Evolutionary conservation across 2,113 vertebrate genomes (phyloP).

Genomic region (Tachycineta bicolor): DNA sequence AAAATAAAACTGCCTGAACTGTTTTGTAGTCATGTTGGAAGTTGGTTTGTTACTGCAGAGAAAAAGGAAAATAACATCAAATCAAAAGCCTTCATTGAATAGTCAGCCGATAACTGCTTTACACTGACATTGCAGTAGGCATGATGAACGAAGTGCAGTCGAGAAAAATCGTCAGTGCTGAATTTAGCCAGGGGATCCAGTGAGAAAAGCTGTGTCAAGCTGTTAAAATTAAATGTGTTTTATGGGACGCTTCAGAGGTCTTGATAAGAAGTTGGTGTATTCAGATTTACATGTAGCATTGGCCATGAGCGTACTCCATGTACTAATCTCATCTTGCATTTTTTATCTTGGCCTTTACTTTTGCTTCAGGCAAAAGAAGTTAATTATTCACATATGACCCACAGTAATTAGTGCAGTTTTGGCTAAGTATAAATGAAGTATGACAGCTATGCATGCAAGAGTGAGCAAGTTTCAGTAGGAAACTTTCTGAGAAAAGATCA

Average conservation of each 20-base stretch:
- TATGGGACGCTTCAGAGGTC: neutral
- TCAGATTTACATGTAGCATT: neutral
- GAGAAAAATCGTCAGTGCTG: neutral
- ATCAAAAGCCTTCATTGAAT: neutral
- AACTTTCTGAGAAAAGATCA: conserved; percentile 52
- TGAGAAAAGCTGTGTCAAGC: neutral
- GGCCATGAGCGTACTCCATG: neutral
- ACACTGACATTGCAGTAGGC: neutral
- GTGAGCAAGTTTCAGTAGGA: conserved; percentile 49
- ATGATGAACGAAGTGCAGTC: neutral
- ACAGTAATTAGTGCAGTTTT: conserved; percentile 59
- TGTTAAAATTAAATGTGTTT: neutral
- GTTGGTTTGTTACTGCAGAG: neutral
- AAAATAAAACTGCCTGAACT: neutral
- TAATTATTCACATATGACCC: conserved; percentile 68
- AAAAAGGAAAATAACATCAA: neutral
- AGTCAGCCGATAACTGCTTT: neutral
- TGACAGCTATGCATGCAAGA: conserved; percentile 62
- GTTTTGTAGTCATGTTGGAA: neutral
- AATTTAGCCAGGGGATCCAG: neutral
- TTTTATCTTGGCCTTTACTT: conserved; percentile 53
- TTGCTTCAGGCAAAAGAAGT: conserved; percentile 65
- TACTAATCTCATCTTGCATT: neutral
- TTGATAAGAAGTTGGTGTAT: neutral
- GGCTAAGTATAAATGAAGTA: conserved; percentile 70